These are phyloP conservation scores for Colinus virginianus DNA, from an alignment of 2,113 vertebrate species.

Conservation along the genomic window DNA sequence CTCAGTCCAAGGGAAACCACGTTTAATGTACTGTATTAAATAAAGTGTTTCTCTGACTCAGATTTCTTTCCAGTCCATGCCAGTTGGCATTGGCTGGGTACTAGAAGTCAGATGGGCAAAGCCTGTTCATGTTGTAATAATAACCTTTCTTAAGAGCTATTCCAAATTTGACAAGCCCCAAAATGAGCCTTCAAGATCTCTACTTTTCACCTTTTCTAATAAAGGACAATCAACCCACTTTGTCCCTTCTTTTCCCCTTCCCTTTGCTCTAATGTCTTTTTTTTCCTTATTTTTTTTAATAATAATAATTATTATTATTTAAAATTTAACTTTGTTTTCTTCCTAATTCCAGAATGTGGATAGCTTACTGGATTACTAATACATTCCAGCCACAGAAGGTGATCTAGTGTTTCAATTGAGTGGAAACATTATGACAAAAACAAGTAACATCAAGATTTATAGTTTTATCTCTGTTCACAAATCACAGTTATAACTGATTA, in stretches of 20 bases:
- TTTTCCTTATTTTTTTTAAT: background rate
- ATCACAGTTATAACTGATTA: background rate
- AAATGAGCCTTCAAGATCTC: background rate
- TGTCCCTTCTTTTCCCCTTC: background rate
- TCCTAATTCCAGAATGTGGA: background rate
- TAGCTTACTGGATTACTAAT: background rate
- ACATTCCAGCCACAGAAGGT: background rate
- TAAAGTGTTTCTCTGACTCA: constrained; percentile 39
- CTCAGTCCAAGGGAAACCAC: constrained; percentile 32
- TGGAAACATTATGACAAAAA: background rate
- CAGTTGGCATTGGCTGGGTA: background rate
- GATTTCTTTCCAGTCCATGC: background rate
- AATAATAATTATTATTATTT: background rate
- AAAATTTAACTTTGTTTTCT: background rate
- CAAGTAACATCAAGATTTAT: background rate
- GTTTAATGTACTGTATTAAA: constrained; percentile 47
- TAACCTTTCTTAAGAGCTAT: background rate
- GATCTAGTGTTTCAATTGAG: background rate
- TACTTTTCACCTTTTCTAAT: background rate
- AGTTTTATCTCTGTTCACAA: background rate
- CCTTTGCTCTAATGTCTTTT: background rate
- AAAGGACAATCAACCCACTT: background rate
- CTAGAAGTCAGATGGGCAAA: background rate
- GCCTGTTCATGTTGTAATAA: background rate
- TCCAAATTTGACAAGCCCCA: background rate